These are phyloP conservation scores for Amphimallon solstitiale DNA, from an alignment of 2,888 invertebrate genomes.

Conservation along the genomic window DNA sequence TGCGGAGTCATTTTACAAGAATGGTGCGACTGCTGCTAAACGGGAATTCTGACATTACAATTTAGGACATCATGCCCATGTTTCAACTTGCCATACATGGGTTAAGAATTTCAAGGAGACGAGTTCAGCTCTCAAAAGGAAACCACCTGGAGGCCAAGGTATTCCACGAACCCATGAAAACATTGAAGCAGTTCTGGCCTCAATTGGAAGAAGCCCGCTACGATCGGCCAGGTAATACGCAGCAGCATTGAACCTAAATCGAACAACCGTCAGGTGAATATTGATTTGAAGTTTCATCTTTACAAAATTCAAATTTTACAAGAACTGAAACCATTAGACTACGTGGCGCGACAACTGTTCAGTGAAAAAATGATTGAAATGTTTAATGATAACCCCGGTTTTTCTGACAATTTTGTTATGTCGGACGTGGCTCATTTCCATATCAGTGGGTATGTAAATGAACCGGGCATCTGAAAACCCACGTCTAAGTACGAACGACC, in stretches of 20 bases:
- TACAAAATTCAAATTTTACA: too few relatives aligned
- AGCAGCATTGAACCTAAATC: not conserved
- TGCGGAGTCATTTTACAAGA: not conserved
- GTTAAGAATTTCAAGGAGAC: not conserved
- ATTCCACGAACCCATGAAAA: not conserved
- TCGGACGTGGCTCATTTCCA: too few relatives aligned
- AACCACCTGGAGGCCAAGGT: not conserved
- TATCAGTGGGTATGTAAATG: too few relatives aligned
- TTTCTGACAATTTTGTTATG: too few relatives aligned
- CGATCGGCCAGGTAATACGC: not conserved
- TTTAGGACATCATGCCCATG: not conserved
- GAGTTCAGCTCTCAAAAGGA: not conserved
- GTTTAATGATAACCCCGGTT: not conserved
- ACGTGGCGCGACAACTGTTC: too few relatives aligned
- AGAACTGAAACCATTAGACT: too few relatives aligned
- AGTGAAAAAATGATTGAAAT: too few relatives aligned
- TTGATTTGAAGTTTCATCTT: too few relatives aligned
- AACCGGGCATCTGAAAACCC: too few relatives aligned
- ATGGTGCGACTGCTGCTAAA: not conserved
- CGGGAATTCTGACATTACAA: not conserved
- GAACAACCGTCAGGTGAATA: not conserved
- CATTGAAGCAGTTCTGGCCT: not conserved
- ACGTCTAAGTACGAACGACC: too few relatives aligned
- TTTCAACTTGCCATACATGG: not conserved
- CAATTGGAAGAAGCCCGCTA: too few relatives aligned